Evolutionary conservation across 2,797 vertebrate genomes (phyloP), one percentile per base, ranked within the genome.

Genomic region (Eurystomus glaucurus): DNA sequence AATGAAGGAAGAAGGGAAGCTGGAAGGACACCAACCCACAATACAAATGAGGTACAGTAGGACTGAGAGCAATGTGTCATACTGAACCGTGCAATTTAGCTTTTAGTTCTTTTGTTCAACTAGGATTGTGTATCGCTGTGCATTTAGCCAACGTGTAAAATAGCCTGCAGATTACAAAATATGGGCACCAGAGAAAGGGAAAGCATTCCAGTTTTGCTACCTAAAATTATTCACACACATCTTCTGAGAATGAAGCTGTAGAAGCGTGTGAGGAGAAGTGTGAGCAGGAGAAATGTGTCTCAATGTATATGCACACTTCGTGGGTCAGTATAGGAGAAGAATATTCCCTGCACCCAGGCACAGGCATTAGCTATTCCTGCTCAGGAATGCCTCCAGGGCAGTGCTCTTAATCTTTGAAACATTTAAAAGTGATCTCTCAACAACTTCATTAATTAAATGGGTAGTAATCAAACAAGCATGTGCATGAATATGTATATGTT

Each of bases 31-130:
- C 39, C 92, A 15, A 96, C 86, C 80, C 98, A 97, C 90, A 98
- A 97, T 31, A 89, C 97, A 91, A 98, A 97, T 93, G 97, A 98
- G 96, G 97, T 97, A 97, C 14, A 33, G 88, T 94, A 72, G 87
- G 66, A 74, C 77, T 84, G 54, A 76, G 84, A 82, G 29, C 31
- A 88, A 74, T 81, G 21, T 91, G 9, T 89, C 48, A 71, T 75
- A 52, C 46, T 54, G 28, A 84, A 80, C 69, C 92, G 19, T 79
- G 51, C 41, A 11, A 25, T 93, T 69, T 60, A 45, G 31, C 58
- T 96, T 85, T 85, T 85, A 91, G 60, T 75, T 93, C 5, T 93
- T 65, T 65, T 68, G n/a, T 57, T 95, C 43, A 43, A 0, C 52
- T 79, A 64, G 31, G 39, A 10, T 37, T 48, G 31, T 51, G 14